These are phyloP conservation scores for Achroia grisella DNA, from an alignment of 1,140 invertebrate genomes.

Conservation along the genomic window DNA sequence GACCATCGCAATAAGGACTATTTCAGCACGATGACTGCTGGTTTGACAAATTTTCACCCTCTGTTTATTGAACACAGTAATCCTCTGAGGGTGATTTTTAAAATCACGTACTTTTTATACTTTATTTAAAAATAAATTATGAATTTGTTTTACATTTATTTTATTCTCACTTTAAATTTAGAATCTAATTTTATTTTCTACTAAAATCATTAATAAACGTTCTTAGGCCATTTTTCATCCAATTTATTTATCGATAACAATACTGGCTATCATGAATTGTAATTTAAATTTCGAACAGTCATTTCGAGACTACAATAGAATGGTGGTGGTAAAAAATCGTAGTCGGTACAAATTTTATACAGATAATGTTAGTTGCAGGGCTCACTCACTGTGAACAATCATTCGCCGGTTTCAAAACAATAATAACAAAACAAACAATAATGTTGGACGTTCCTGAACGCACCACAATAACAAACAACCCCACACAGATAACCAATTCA, in stretches of 20 bases:
- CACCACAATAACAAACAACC: conserved; percentile 37
- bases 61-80: conserved; percentile 47
- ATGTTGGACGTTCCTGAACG: conserved; percentile 39
- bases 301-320: too few species aligned
- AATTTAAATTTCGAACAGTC: too few species aligned
- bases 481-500: conserved; percentile 60
- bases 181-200: too few species aligned
- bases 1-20: conserved; percentile 13
- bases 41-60: conserved; percentile 37
- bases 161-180: too few species aligned
- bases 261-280: too few species aligned
- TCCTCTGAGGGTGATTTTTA: conserved; percentile 33
- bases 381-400: background rate
- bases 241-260: too few species aligned
- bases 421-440: conserved; percentile 67
- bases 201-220: too few species aligned
- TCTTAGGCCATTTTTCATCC: too few species aligned
- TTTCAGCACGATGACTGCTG: conserved; percentile 14
- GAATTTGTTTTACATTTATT: too few species aligned
- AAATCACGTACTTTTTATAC: conserved; percentile 24
- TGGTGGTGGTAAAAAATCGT: too few species aligned
- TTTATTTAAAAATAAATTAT: conserved; percentile 1
- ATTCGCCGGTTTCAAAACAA: conserved; percentile 21
- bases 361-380: too few species aligned
- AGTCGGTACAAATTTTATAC: too few species aligned